Base-by-base conservation (phyloP, 2,888 invertebrate genomes). In the Andricus quercusramuli region DNA sequence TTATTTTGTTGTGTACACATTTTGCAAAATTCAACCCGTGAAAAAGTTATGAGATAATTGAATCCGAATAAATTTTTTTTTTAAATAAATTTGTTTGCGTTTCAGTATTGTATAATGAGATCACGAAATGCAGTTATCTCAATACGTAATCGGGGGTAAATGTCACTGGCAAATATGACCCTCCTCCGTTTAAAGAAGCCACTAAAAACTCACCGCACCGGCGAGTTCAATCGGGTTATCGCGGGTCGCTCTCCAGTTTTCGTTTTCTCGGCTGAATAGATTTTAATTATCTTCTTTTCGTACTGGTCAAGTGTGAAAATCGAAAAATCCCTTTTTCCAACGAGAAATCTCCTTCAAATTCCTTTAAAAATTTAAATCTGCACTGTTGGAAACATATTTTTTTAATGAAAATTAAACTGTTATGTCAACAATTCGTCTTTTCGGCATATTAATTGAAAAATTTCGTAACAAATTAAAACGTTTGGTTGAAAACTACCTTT, bases 101-200 rank as follows among this genome's bases (percentile, higher is more conserved):
- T 2, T 25, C 29, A 15, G 29, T 64, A 64, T 67, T 67, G 37
- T 44, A 41, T 44, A 67, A 67, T 67, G 67, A 41, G 67, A 67
- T 67, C 41, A n/a, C 41, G 41, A 67, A 41, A 67, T 41, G n/a
- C 67, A 67, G 37, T 67, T 67, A 67, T 67, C 67, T 41, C 5
- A 22, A 44, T 44, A 67, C 67, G 67, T 67, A 67, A 67, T 67
- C 67, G 67, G 37, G 41, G 67, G n/a, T 67, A 67, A 67, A 67
- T 67, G 67, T 67, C 67, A 41, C 37, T 41, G 41, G 37, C 13
- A 22, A 67, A 67, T 67, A 67, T 67, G 67, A 67, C 67, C 67
- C 67, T 67, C 41, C 41, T 37, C 20, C n/a, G 37, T 67, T 67
- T 67, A 67, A 67, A 67, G 67, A 67, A 67, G 67, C 67, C 67